Percentiles rank a stretch among this genome's conserved stretches.
phyloP scores from a whole-genome alignment of 2,797 vertebrate genomes.

The Scyliorhinus canicula region DNA sequence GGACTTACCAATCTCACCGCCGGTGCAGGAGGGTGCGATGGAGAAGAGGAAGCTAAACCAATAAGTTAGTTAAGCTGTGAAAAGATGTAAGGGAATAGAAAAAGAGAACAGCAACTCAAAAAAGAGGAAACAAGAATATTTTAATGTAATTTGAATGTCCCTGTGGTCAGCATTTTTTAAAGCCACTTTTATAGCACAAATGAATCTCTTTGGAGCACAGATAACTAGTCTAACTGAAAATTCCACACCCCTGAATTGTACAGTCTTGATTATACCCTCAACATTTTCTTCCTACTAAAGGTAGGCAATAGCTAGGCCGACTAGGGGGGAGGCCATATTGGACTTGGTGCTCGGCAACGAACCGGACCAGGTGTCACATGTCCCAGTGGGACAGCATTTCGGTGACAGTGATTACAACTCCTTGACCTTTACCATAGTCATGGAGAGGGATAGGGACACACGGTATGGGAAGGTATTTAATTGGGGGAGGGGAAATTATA shows the following conservation, averaged over 20 bases:
- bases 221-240: background rate
- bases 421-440: too few relatives aligned
- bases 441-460: too few relatives aligned
- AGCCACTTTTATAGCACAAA: background rate
- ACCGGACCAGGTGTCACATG: too few relatives aligned
- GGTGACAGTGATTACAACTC: too few relatives aligned
- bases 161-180: background rate
- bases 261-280: background rate
- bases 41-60: background rate
- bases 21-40: background rate
- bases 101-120: background rate
- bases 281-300: background rate
- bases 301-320: too few relatives aligned
- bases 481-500: too few relatives aligned
- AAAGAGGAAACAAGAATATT: background rate
- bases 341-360: too few relatives aligned
- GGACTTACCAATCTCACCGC: background rate
- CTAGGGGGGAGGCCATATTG: too few relatives aligned
- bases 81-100: background rate
- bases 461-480: too few relatives aligned
- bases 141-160: background rate
- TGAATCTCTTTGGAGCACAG: background rate
- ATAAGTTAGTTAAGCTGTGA: background rate
- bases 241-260: background rate
- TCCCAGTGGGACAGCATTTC: too few relatives aligned